phyloP scores from a whole-genome alignment of 2,888 invertebrate species.

The Lycocerus yunnanus region DNA sequence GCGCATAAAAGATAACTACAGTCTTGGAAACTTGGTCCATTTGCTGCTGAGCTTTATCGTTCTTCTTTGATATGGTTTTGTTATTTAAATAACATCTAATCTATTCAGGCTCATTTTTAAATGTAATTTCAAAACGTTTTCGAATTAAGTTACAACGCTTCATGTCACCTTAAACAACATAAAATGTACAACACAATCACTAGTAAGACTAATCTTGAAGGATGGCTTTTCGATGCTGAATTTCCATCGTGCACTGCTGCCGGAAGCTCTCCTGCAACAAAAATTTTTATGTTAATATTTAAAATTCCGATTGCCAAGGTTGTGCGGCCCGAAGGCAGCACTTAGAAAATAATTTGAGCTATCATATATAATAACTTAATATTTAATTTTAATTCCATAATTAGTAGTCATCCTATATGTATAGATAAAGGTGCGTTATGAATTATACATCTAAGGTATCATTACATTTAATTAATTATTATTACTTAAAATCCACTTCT shows the following conservation, averaged over 20 bases:
- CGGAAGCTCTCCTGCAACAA: slow-evolving; percentile 47
- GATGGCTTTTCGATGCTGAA: slow-evolving; percentile 31
- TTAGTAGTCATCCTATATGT: no score
- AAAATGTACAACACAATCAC: slow-evolving; percentile 27
- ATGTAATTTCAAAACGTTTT: slow-evolving; percentile 9
- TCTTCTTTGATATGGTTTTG: slow-evolving; percentile 35
- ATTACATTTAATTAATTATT: no score
- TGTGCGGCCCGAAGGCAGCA: no score
- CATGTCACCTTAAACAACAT: slow-evolving; percentile 39
- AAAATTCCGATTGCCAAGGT: no score
- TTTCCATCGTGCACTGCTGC: slow-evolving; percentile 48
- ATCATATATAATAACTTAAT: no score
- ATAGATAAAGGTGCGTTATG: no score
- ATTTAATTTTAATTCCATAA: no score
- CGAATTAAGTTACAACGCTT: background rate
- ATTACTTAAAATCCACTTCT: no score
- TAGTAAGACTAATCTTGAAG: slow-evolving; percentile 29
- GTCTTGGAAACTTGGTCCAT: slow-evolving; percentile 38
- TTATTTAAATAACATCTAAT: slow-evolving; percentile 35
- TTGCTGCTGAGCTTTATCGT: slow-evolving; percentile 31
- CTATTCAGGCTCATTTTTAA: slow-evolving; percentile 26
- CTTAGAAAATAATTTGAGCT: no score
- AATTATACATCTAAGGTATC: no score
- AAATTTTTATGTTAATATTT: background rate
- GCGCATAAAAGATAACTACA: slow-evolving; percentile 31